These are phyloP conservation scores for Zeugodacus cucurbitae DNA, from an alignment of 1,140 invertebrate genomes.

Conservation along the genomic window DNA sequence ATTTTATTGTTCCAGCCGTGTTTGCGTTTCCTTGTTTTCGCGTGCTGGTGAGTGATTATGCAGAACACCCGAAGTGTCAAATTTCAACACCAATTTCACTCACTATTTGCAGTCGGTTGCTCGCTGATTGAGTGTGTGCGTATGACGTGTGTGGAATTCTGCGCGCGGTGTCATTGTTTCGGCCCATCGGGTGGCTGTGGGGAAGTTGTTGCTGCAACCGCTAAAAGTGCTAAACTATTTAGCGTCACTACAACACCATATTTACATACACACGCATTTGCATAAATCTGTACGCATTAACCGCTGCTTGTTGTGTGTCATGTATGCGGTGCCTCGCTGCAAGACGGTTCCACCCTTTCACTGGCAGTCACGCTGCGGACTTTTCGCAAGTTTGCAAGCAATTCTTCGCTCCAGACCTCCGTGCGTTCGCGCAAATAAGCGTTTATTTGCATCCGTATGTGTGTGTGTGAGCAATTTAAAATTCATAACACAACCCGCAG, in stretches of 20 bases:
- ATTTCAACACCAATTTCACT: constrained; percentile 42
- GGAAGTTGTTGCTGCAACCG: background rate
- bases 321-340: background rate
- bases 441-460: background rate
- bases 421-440: background rate
- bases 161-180: background rate
- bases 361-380: background rate
- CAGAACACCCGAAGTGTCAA: constrained; percentile 41
- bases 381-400: constrained; percentile 24
- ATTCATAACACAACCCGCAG: background rate
- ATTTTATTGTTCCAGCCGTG: background rate
- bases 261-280: background rate
- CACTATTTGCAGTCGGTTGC: constrained; percentile 20
- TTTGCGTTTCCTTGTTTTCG: background rate
- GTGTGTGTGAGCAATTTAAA: background rate
- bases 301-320: background rate
- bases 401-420: background rate
- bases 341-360: background rate
- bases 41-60: background rate
- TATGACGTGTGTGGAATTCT: background rate
- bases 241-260: background rate
- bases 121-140: background rate
- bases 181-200: background rate
- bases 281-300: background rate
- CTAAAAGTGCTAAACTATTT: background rate